Conservation (phyloP, 2,888 invertebrate species). For the Drosophila helvetica region DNA sequence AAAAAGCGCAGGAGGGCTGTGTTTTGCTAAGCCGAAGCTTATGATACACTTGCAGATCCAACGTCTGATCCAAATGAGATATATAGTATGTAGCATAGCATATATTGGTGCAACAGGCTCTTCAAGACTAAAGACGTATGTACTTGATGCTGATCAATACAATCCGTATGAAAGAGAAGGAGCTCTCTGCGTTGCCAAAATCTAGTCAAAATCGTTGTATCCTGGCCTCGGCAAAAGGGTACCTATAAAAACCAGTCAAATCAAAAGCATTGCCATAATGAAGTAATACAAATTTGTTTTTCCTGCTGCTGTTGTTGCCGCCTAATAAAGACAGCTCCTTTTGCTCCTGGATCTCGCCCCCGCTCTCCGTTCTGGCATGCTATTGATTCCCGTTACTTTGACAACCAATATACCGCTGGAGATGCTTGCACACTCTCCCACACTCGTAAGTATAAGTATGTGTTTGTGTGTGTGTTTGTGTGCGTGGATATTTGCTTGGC, state of each 20-base stretch:
- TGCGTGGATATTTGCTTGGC: constrained; percentile 58
- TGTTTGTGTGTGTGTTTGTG: no score
- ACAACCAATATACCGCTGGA: constrained; percentile 66
- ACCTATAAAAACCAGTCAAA: constrained; percentile 26
- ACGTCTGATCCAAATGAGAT: neutral
- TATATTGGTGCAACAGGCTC: no score
- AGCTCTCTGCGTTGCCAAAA: neutral
- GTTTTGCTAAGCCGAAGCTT: neutral
- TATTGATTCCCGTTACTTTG: constrained; percentile 72
- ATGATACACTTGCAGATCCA: neutral
- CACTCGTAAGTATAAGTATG: neutral
- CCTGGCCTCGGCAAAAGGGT: neutral
- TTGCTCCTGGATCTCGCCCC: neutral
- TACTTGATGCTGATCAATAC: no score
- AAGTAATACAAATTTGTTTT: constrained; percentile 68
- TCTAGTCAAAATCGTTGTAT: neutral
- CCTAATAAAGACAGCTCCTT: constrained; percentile 58
- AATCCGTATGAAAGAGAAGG: no score
- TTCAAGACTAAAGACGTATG: neutral
- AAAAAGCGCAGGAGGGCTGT: neutral
- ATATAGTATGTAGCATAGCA: no score
- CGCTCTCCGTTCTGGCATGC: constrained; percentile 15
- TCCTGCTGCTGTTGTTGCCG: constrained; percentile 48
- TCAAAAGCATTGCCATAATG: constrained; percentile 63
- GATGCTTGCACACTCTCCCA: constrained; percentile 57